Conservation (phyloP, 2,113 vertebrate species). For the Furnarius figulus region DNA sequence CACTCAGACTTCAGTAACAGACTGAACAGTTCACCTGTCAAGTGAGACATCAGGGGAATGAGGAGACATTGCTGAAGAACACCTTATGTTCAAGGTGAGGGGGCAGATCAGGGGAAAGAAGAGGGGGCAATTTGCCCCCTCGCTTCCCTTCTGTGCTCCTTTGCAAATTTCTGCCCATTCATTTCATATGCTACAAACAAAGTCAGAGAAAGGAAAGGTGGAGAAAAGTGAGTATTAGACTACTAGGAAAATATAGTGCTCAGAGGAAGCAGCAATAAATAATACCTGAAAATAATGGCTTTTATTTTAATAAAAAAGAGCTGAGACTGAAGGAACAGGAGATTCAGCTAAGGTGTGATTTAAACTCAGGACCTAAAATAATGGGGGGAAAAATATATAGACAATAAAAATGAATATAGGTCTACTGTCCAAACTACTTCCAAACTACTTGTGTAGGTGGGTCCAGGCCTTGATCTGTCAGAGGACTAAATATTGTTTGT, state of each 20-base stretch:
- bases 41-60: background rate
- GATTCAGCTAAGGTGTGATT: background rate
- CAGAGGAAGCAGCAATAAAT: background rate
- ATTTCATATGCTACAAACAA: background rate
- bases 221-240: background rate
- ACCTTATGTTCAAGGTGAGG: background rate
- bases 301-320: background rate
- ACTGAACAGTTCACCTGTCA: background rate
- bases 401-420: background rate
- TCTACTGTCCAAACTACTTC: background rate
- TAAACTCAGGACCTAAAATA: background rate
- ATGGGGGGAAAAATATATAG: accelerated
- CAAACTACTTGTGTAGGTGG: background rate
- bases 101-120: background rate
- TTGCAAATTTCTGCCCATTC: background rate
- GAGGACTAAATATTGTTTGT: background rate
- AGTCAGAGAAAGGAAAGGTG: background rate
- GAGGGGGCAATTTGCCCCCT: background rate
- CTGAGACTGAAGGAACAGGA: background rate
- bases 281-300: background rate
- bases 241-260: background rate
- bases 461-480: background rate
- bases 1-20: background rate
- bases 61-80: background rate
- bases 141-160: background rate